A percentile compares a stretch with the other conserved stretches of the same genome.
Conservation (phyloP, 2,888 invertebrate species). For the Embidobia sp. region DNA sequence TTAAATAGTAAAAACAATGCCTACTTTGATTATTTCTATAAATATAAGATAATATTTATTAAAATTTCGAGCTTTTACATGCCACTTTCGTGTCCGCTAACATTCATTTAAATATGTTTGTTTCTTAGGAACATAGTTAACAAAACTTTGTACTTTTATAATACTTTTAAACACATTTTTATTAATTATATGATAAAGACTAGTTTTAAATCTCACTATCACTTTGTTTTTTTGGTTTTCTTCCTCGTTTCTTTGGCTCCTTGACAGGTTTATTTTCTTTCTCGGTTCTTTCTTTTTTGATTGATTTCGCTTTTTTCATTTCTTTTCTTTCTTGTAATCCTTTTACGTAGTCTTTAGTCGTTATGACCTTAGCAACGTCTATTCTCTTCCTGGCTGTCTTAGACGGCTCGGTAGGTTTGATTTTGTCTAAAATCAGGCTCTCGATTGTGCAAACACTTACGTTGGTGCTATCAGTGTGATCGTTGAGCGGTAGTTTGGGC, state of each 20-base stretch:
- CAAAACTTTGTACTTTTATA: too few species aligned
- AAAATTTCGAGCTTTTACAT: too few species aligned
- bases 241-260: neutral
- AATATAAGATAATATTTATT: too few species aligned
- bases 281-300: neutral
- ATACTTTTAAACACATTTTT: too few species aligned
- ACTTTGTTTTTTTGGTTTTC: slow-evolving; percentile 1
- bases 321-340: neutral
- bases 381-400: slow-evolving; percentile 6
- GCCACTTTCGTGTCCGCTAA: too few species aligned
- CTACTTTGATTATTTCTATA: too few species aligned
- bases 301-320: neutral
- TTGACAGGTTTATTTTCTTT: neutral
- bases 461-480: neutral
- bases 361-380: slow-evolving; percentile 7
- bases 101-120: too few species aligned
- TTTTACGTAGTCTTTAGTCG: neutral
- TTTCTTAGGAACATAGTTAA: too few species aligned
- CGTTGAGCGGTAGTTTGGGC: neutral
- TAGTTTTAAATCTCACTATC: too few species aligned
- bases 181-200: too few species aligned
- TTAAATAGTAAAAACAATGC: too few species aligned
- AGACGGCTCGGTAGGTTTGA: slow-evolving; percentile 3
- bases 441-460: neutral
- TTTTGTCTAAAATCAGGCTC: slow-evolving; percentile 3